These are phyloP conservation scores for Oryzias melastigma DNA, from an alignment of 2,113 vertebrate species.

Conservation along the genomic window DNA sequence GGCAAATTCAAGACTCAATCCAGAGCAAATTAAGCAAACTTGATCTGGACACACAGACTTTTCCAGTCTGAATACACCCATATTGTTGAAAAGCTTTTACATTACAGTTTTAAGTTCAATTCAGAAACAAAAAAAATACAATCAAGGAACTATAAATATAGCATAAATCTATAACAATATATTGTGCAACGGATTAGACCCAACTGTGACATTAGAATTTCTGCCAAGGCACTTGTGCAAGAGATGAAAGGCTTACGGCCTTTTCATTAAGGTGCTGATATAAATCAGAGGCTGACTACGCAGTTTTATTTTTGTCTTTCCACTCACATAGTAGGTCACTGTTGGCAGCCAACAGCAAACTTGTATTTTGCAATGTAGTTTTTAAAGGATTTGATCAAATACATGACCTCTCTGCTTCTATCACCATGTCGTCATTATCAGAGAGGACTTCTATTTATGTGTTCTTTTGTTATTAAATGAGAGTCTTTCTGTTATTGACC, in stretches of 20 bases:
- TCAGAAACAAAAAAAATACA: constrained; percentile 20
- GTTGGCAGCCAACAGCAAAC: background rate
- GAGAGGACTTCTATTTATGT: too few species aligned
- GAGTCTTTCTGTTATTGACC: too few species aligned
- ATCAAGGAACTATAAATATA: constrained; percentile 43
- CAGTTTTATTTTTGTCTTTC: constrained; percentile 1
- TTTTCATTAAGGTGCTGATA: constrained; percentile 19
- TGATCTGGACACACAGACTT: too few species aligned
- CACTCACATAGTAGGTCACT: background rate
- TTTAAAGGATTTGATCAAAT: too few species aligned
- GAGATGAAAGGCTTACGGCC: constrained; percentile 7
- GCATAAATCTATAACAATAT: constrained; percentile 28
- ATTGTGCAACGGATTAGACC: constrained; percentile 8
- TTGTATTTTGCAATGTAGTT: too few species aligned
- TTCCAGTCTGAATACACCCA: too few species aligned
- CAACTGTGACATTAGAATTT: constrained; percentile 6
- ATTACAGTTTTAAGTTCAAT: constrained; percentile 22
- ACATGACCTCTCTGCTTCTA: too few species aligned
- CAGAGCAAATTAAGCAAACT: too few species aligned
- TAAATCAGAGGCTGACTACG: background rate
- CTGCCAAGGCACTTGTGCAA: constrained; percentile 3
- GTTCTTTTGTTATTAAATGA: too few species aligned
- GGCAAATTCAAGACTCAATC: too few species aligned
- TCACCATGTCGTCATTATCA: too few species aligned
- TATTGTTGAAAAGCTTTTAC: background rate